Evolutionary conservation across 2,113 vertebrate species (phyloP).

Genomic region (Chaetodon trifascialis): DNA sequence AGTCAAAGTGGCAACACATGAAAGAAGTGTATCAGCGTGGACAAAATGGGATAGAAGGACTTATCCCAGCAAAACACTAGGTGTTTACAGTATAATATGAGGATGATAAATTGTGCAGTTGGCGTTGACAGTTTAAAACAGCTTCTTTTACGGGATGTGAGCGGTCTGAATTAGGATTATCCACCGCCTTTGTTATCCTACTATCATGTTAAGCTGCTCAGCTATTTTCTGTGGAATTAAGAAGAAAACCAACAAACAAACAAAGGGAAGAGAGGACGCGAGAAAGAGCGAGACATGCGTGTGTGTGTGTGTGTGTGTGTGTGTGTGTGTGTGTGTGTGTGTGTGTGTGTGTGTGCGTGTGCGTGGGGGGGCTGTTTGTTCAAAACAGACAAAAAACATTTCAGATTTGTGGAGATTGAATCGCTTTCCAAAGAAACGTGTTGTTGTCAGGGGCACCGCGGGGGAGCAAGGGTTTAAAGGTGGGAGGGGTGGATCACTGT

Average conservation of each 20-base stretch:
- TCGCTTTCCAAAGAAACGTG: constrained; percentile 69
- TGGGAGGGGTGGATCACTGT: constrained; percentile 59
- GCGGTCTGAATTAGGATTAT: constrained; percentile 71
- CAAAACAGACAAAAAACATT: constrained; percentile 15
- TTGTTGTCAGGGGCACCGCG: constrained; percentile 65
- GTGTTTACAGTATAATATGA: constrained; percentile 30
- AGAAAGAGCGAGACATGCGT: neutral
- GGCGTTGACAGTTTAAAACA: constrained; percentile 56
- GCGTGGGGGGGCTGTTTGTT: neutral
- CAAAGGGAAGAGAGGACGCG: constrained; percentile 31
- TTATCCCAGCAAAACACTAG: constrained; percentile 4
- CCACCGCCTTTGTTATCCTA: constrained; percentile 59
- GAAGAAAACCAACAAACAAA: constrained; percentile 68
- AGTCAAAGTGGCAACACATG: neutral
- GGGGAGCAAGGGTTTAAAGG: constrained; percentile 43
- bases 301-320: constrained; percentile 12
- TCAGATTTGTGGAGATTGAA: constrained; percentile 48
- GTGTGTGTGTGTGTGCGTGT: constrained; percentile 8
- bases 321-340: neutral
- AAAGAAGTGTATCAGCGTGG: neutral
- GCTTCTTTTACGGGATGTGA: constrained; percentile 58
- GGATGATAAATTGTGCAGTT: constrained; percentile 34
- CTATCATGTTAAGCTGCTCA: constrained; percentile 66
- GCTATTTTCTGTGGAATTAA: constrained; percentile 60
- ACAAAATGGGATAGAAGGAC: neutral